These are phyloP conservation scores for Sclerodermus sp. DNA, from an alignment of 2,888 invertebrate genomes.

Conservation along the genomic window DNA sequence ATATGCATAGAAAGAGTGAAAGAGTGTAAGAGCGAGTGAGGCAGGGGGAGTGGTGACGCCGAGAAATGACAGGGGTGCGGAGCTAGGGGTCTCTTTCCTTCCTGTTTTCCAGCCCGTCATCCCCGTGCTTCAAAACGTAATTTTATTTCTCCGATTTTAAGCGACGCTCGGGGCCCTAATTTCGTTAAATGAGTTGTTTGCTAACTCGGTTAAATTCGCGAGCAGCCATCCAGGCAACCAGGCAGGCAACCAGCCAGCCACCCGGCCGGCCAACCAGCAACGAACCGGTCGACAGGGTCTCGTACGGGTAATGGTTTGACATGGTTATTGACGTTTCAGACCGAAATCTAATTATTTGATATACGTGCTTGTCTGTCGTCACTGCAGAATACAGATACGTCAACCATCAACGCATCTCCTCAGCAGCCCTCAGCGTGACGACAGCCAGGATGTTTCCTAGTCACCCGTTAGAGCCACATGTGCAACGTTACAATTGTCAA, in stretches of 20 bases:
- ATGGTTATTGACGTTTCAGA: conserved; percentile 57
- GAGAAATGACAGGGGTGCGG: background rate
- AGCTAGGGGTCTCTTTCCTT: no score
- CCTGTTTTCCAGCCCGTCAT: conserved; percentile 1
- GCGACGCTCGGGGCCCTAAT: conserved; percentile 50
- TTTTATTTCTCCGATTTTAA: conserved; percentile 55
- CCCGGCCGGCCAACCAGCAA: conserved; percentile 28
- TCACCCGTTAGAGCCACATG: background rate
- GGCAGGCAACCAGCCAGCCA: conserved; percentile 13
- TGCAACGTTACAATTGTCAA: no score
- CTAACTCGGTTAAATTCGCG: conserved; percentile 54
- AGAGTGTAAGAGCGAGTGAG: background rate
- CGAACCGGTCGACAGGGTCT: conserved; percentile 39
- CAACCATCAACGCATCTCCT: conserved; percentile 19
- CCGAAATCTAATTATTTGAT: conserved; percentile 55
- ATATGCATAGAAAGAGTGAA: background rate
- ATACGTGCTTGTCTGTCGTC: conserved; percentile 47
- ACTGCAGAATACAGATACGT: conserved; percentile 39
- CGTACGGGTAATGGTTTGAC: conserved; percentile 53
- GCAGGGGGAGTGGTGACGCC: background rate
- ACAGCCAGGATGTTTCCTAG: background rate
- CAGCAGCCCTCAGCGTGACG: background rate
- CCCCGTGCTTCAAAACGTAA: conserved; percentile 41
- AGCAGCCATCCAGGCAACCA: conserved; percentile 27
- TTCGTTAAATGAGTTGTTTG: conserved; percentile 57